Evolutionary conservation across 2,888 invertebrate species (phyloP).

Genomic region (Prenolepis imparis): DNA sequence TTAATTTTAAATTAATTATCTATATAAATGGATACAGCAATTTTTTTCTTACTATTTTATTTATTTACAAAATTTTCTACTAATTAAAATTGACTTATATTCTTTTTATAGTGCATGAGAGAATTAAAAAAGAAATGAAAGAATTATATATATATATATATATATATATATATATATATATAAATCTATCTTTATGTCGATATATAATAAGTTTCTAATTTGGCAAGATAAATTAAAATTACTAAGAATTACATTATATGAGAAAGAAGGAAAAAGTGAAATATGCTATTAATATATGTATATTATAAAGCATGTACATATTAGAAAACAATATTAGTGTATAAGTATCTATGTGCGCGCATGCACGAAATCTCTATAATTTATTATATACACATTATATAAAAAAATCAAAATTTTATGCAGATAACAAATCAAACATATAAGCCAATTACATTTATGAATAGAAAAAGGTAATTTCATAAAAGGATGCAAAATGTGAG

Average conservation of each 20-base stretch:
- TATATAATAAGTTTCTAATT: constrained; percentile 25
- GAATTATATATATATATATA: neutral
- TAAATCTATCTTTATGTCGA: constrained; percentile 3
- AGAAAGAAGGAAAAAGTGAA: neutral
- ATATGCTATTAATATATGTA: constrained; percentile 32
- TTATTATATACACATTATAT: constrained; percentile 23
- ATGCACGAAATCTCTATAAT: neutral
- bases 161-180: neutral
- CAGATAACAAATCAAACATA: constrained; percentile 4
- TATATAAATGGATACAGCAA: neutral
- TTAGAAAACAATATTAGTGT: constrained; percentile 26
- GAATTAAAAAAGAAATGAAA: neutral
- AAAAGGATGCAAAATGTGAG: constrained; percentile 23
- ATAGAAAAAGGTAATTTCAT: constrained; percentile 11
- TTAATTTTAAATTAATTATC: neutral
- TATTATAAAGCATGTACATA: constrained; percentile 27
- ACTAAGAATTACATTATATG: neutral
- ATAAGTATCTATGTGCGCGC: neutral
- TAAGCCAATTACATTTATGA: constrained; percentile 1
- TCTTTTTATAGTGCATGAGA: constrained; percentile 40
- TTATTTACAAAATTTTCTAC: neutral
- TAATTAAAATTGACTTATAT: constrained; percentile 16
- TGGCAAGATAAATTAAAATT: constrained; percentile 22
- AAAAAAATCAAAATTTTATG: constrained; percentile 7
- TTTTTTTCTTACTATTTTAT: neutral